Conservation (phyloP, 2,888 invertebrate species). For the Ormyrus pomaceus region DNA sequence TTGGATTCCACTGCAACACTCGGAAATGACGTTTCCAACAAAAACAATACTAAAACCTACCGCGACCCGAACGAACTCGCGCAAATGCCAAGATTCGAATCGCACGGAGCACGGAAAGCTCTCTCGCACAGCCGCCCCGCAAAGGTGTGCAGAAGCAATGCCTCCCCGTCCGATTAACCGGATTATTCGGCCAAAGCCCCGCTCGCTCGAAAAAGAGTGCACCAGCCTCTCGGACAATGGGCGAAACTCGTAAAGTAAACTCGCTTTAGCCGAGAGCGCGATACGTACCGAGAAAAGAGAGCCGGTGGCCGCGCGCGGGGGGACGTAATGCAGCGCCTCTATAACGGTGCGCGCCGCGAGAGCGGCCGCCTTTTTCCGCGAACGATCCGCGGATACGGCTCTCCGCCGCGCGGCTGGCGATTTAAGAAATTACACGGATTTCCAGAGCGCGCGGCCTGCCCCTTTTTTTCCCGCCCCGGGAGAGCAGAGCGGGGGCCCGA, state of each 20-base stretch:
- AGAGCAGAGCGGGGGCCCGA: too few relatives aligned
- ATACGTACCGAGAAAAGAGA: not conserved
- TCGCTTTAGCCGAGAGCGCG: conserved; percentile 1
- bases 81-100: too few relatives aligned
- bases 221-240: not conserved
- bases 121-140: not conserved
- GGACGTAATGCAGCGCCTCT: not conserved
- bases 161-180: not conserved
- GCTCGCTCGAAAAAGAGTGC: too few relatives aligned
- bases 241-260: not conserved
- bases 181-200: not conserved
- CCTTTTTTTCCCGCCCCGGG: not conserved
- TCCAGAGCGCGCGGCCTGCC: not conserved
- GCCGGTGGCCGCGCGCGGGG: not conserved
- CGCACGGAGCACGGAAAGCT: too few relatives aligned
- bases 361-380: too few relatives aligned
- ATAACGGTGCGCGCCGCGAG: not conserved
- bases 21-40: too few relatives aligned
- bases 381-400: too few relatives aligned
- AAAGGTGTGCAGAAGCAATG: not conserved
- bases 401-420: not conserved
- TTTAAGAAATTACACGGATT: not conserved
- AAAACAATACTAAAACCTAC: too few relatives aligned
- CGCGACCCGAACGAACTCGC: too few relatives aligned
- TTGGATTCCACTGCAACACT: too few relatives aligned